Conservation (phyloP, 35 echinoderm and acorn worm species). For the Diadema setosum region DNA sequence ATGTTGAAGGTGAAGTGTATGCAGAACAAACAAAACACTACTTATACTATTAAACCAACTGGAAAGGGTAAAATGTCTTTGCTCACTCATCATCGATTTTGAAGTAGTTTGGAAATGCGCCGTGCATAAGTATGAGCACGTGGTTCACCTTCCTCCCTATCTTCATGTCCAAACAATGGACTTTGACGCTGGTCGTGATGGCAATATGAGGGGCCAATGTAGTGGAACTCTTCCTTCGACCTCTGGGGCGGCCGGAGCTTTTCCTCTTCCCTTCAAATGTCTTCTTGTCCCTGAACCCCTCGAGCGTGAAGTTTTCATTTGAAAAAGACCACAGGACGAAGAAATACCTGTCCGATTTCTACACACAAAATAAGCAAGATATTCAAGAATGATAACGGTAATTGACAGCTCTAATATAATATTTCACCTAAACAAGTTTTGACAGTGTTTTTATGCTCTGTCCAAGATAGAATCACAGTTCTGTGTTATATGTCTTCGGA, state of each 20-base stretch:
- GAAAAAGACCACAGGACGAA: not conserved
- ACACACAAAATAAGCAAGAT: too few species aligned
- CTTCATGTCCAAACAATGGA: not conserved
- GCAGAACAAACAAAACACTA: too few species aligned
- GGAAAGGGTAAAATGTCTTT: too few species aligned
- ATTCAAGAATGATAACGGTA: too few species aligned
- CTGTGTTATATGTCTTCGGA: too few species aligned
- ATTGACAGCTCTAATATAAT: too few species aligned
- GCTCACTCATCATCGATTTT: not conserved
- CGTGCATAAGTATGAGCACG: not conserved
- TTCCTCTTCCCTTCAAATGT: not conserved
- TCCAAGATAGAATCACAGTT: too few species aligned
- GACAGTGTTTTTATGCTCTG: too few species aligned
- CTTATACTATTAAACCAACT: too few species aligned
- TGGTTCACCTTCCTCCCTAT: not conserved
- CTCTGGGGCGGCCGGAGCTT: not conserved
- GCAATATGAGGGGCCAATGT: not conserved
- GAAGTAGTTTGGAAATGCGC: not conserved
- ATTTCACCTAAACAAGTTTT: too few species aligned
- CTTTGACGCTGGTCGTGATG: not conserved
- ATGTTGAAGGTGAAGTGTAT: too few species aligned
- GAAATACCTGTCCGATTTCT: not conserved
- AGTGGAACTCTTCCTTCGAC: not conserved
- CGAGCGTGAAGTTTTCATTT: not conserved
- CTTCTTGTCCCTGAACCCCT: not conserved